Conservation (phyloP, 2,797 vertebrate genomes). For the Malacoctenus gilli region DNA sequence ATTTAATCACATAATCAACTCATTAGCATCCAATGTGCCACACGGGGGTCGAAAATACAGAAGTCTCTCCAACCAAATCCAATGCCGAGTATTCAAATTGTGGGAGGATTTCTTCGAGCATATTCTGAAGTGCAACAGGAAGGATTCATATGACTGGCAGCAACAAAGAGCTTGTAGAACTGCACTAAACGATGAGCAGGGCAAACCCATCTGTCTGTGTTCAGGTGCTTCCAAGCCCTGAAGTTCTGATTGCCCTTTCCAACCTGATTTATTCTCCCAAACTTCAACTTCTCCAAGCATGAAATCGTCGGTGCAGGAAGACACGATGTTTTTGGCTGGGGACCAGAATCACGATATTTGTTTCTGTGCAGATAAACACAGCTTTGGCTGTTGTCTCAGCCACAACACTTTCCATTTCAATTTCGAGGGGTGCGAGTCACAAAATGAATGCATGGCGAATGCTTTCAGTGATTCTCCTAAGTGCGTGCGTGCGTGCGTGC, state of each 20-base stretch:
- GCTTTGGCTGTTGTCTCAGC: slow-evolving; percentile 44
- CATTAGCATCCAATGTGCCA: no score
- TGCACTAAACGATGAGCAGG: slow-evolving; percentile 5
- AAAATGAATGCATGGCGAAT: slow-evolving; percentile 42
- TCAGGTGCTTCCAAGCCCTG: slow-evolving; percentile 9
- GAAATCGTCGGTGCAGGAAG: slow-evolving; percentile 68
- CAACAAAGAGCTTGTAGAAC: slow-evolving; percentile 6
- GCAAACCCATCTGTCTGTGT: slow-evolving; percentile 12
- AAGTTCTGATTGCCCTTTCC: slow-evolving; percentile 12
- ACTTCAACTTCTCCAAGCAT: slow-evolving; percentile 53
- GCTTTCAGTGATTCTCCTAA: slow-evolving; percentile 23
- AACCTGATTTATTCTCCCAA: slow-evolving; percentile 53
- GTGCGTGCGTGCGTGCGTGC: no score
- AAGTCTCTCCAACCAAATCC: slow-evolving; percentile 4
- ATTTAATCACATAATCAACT: slow-evolving; percentile 3
- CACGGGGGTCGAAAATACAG: no score
- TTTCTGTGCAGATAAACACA: slow-evolving; percentile 70
- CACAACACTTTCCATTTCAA: slow-evolving; percentile 47
- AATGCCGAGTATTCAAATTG: slow-evolving; percentile 16
- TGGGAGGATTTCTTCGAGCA: slow-evolving; percentile 15
- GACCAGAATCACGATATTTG: slow-evolving; percentile 59
- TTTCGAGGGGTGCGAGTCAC: slow-evolving; percentile 41
- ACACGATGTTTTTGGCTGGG: slow-evolving; percentile 50
- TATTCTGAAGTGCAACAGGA: slow-evolving; percentile 14
- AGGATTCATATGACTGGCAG: slow-evolving; percentile 9